phyloP scores from a whole-genome alignment of 2,888 invertebrate species.

The Heliconius aoede region DNA sequence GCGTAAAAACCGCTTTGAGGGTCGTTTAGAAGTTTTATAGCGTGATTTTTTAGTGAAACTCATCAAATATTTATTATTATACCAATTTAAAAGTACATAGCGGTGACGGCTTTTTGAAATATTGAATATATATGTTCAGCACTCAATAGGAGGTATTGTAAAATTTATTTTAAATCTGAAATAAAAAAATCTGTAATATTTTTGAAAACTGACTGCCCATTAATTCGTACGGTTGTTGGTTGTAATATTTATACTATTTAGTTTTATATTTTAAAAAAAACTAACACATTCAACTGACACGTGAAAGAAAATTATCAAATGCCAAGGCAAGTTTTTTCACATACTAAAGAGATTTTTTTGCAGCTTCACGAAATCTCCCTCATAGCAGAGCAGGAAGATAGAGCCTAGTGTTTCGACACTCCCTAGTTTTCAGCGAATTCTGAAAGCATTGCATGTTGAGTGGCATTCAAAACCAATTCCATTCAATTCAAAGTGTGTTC shows the following conservation, averaged over 20 bases:
- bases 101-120: conserved; percentile 4
- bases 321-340: not conserved
- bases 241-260: too few species aligned
- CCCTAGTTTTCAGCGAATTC: too few species aligned
- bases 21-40: conserved; percentile 18
- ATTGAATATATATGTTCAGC: not conserved
- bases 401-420: not conserved
- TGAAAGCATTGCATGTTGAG: not conserved
- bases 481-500: too few species aligned
- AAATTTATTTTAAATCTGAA: not conserved
- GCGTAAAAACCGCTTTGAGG: conserved; percentile 26
- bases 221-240: too few species aligned
- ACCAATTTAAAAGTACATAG: conserved; percentile 20
- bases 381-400: too few species aligned
- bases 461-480: too few species aligned
- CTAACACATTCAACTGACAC: too few species aligned
- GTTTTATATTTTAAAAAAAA: too few species aligned
- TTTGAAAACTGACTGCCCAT: too few species aligned
- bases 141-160: not conserved
- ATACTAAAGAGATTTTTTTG: too few species aligned
- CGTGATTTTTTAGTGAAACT: conserved; percentile 7
- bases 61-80: conserved; percentile 23
- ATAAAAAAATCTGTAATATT: not conserved
- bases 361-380: too few species aligned
- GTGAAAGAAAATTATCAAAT: not conserved